Conservation (phyloP, 2,113 vertebrate genomes). For the Malurus alboscapulatus region DNA sequence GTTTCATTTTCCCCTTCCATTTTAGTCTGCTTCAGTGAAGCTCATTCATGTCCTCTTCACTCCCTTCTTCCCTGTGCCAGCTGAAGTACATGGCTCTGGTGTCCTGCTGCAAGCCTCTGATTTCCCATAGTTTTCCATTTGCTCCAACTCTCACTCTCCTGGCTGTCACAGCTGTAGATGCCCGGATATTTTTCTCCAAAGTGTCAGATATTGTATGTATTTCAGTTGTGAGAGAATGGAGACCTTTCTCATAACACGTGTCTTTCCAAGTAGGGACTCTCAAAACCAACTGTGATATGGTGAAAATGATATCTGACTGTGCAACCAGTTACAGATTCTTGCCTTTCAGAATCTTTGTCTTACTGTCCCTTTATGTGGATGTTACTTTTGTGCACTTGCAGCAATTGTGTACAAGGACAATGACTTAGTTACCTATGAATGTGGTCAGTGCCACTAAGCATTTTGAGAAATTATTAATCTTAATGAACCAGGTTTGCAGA, state of each 20-base stretch:
- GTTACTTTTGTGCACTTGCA: background rate
- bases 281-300: background rate
- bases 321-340: background rate
- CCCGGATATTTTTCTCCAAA: background rate
- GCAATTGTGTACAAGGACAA: background rate
- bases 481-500: background rate
- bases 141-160: background rate
- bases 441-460: background rate
- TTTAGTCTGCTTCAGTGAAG: background rate
- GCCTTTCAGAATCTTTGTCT: background rate
- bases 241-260: background rate
- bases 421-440: background rate
- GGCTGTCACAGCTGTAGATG: background rate
- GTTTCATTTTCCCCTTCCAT: background rate
- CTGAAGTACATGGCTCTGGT: background rate
- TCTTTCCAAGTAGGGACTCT: background rate
- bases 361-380: background rate
- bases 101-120: background rate
- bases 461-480: slow-evolving; percentile 11
- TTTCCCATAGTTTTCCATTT: background rate
- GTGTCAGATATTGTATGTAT: background rate
- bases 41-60: background rate
- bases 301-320: background rate
- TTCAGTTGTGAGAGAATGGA: background rate
- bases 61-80: background rate